Conservation (phyloP, 2,113 vertebrate genomes). For the Varanus salvator region DNA sequence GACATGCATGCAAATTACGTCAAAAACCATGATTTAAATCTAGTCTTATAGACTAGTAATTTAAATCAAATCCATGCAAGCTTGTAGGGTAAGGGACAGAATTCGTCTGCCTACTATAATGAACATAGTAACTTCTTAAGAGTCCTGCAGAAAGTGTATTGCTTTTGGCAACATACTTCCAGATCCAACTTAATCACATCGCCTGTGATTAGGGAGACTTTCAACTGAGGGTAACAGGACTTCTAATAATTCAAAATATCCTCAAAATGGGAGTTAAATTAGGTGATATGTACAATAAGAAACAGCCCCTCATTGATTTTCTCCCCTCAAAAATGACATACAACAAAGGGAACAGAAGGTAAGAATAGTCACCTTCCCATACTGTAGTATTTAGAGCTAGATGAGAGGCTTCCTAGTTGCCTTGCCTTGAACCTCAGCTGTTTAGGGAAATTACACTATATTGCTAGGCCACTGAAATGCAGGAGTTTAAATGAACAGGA, state of each 20-base stretch:
- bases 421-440: background rate
- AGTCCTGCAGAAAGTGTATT: background rate
- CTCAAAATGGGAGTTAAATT: background rate
- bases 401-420: background rate
- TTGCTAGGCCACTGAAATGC: background rate
- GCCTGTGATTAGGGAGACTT: background rate
- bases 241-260: background rate
- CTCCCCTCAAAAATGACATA: too few species aligned
- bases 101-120: background rate
- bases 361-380: background rate
- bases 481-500: background rate
- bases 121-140: background rate
- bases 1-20: too few species aligned
- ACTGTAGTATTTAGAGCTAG: background rate
- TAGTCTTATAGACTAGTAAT: too few species aligned
- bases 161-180: background rate
- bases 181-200: background rate
- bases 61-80: too few species aligned
- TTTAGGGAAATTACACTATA: background rate
- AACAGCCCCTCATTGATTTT: background rate
- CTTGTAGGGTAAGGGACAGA: too few species aligned
- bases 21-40: too few species aligned
- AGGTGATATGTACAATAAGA: background rate
- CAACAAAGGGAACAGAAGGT: too few species aligned
- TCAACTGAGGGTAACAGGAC: background rate